Evolutionary conservation across 2,888 invertebrate genomes (phyloP), one percentile per base, ranked within the genome.

Genomic region (Thumatha senex): DNA sequence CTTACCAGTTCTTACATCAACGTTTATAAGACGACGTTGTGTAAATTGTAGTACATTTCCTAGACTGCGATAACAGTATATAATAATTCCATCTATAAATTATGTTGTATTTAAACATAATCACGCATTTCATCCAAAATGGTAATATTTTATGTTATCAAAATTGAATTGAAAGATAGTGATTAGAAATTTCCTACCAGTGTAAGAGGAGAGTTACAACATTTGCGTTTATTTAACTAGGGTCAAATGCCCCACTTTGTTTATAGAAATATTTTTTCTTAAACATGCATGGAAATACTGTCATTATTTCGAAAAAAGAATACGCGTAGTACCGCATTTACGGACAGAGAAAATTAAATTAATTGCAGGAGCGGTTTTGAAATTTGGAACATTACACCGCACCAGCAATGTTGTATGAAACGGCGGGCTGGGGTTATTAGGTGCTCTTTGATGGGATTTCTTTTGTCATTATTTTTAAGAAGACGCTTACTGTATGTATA

Each of bases 91-190:
- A 54, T 40, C n/a, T 42, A 31, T 38, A 38, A 18, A 31, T 45
- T 13, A 15, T 38, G 10, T 14, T 11, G 66, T 66, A 72, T 72
- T 75, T 74, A 73, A 76, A 79, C 84, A 80, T 75, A 24, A 80
- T 85, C 84, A 84, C 83, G 76, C 83, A 76, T 82, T 72, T 76
- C 58, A 62, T 64, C 71, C 52, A 66, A 65, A 31, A 67, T 65
- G 63, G 70, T 67, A 78, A 74, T 79, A 77, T 77, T 76, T 79
- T 88, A 89, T 89, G 88, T 89, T 86, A 87, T 87, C 86, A 79
- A 57, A n/a, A 48, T 48, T 64, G 56, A 76, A 74, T 71, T 62
- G 44, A 80, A 84, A 86, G 86, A 86, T 76, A 71, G 66, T 58
- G 78, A 82, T 82, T 76, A 80, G 86, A 88, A 87, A 58, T 78